Evolutionary conservation across 2,888 invertebrate genomes (phyloP), one percentile per base, ranked within the genome.

Genomic region (Apamea crenata): DNA sequence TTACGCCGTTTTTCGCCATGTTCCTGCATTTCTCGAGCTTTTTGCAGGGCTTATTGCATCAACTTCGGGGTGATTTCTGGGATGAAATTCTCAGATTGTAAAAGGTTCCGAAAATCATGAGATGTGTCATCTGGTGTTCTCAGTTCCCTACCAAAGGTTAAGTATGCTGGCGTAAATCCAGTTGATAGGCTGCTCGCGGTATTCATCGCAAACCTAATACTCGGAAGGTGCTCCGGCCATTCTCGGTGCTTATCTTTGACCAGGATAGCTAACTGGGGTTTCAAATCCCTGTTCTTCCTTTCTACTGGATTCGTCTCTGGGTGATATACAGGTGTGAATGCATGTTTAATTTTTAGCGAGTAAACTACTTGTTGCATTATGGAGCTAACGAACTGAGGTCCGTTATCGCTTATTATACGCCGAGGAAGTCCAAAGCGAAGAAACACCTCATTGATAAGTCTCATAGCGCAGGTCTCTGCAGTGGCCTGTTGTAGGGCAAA

Each of bases 261-360:
- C 2, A 71, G 40, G n/a, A 71, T 56, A 56, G 70, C 70, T n/a
- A 71, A n/a, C 70, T 71, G 70, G n/a, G 56, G 71, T 10, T 71
- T 71, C 40, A 56, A 18, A 40, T 71, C 71, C 56, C 56, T 71
- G 56, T 71, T 71, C 71, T 71, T 71, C 56, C 71, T 71, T 3
- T 71, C 56, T 16, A 71, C 70, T 5, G 70, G 70, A 16, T 71
- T 71, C 8, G 70, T 56, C 18, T 71, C 56, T 10, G 69, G 69
- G n/a, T 71, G 70, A 5, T 71, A 71, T 2, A 71, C 70, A 6
- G 71, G 71, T 1, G 59, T 61, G 40, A 72, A 72, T 2, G 72
- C 59, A 72, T 72, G 72, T 2, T 61, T 72, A 14, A 72, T 72
- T 1, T 44, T 67, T 2, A 67, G 40, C 14, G 47, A 47, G 14